These are phyloP conservation scores for Chydorus sphaericus DNA, from an alignment of 2,888 invertebrate species.

Conservation along the genomic window DNA sequence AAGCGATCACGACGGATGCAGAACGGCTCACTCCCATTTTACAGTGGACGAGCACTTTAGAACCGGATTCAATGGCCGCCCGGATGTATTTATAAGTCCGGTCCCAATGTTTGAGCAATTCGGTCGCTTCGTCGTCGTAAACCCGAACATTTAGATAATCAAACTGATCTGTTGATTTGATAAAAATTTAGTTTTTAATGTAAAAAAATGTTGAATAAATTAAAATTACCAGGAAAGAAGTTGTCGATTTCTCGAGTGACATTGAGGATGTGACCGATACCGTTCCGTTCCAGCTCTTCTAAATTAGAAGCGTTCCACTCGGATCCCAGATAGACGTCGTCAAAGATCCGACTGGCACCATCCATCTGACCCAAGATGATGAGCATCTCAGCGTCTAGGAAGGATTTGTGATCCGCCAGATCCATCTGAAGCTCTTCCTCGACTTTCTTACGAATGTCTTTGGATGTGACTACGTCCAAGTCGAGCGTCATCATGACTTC, in stretches of 20 bases:
- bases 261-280: slow-evolving; percentile 86
- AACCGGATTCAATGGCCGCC: slow-evolving; percentile 61
- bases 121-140: slow-evolving; percentile 92
- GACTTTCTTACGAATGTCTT: slow-evolving; percentile 73
- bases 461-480: slow-evolving; percentile 91
- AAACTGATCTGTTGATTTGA: too few relatives aligned
- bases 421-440: slow-evolving; percentile 84
- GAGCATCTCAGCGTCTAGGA: slow-evolving; percentile 95
- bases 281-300: slow-evolving; percentile 88
- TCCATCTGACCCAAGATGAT: slow-evolving; percentile 97
- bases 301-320: slow-evolving; percentile 99
- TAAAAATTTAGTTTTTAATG: too few relatives aligned
- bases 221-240: slow-evolving; percentile 96
- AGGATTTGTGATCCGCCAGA: slow-evolving; percentile 66
- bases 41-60: slow-evolving; percentile 93
- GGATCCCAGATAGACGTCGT: slow-evolving; percentile 92
- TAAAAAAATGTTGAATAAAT: too few relatives aligned
- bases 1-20: slow-evolving; percentile 94
- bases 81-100: slow-evolving; percentile 93
- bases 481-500: slow-evolving; percentile 98
- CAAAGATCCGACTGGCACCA: slow-evolving; percentile 89
- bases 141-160: slow-evolving; percentile 92
- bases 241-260: slow-evolving; percentile 98
- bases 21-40: slow-evolving; percentile 99
- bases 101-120: slow-evolving; percentile 93